Evolutionary conservation across 1,140 invertebrate species (phyloP).

Genomic region (Drosophila nasuta): DNA sequence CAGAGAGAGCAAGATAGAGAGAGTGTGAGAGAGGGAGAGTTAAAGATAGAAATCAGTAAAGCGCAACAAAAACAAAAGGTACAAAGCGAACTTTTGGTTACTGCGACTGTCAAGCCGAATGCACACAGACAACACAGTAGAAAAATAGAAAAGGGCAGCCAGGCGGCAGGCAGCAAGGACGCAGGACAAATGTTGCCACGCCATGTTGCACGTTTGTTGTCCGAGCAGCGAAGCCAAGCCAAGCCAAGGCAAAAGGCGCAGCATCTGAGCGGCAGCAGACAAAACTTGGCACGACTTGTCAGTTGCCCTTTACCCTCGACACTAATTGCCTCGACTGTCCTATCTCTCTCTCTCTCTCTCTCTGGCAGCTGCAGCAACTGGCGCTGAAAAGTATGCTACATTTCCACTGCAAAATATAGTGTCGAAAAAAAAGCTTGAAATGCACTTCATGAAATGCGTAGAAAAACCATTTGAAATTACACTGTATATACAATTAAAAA

Average conservation of each 20-base stretch:
- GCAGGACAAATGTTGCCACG: constrained; percentile 39
- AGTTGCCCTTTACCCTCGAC: constrained; percentile 13
- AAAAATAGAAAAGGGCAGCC: constrained; percentile 42
- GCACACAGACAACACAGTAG: constrained; percentile 51
- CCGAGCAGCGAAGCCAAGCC: constrained; percentile 3
- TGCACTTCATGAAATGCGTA: too few relatives aligned
- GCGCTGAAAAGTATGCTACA: constrained; percentile 13
- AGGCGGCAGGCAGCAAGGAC: constrained; percentile 32
- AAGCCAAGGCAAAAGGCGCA: neutral
- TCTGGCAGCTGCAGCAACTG: neutral
- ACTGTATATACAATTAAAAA: too few relatives aligned
- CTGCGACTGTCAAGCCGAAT: constrained; percentile 76
- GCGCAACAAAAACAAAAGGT: constrained; percentile 68
- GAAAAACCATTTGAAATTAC: too few relatives aligned
- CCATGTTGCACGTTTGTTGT: constrained; percentile 50
- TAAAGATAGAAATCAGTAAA: constrained; percentile 47
- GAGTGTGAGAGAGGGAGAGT: constrained; percentile 6
- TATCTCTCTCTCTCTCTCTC: neutral
- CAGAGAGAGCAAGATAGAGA: neutral
- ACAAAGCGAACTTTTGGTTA: constrained; percentile 66
- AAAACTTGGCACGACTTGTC: constrained; percentile 13
- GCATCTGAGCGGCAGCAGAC: constrained; percentile 1
- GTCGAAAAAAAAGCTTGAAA: too few relatives aligned
- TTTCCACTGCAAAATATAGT: too few relatives aligned
- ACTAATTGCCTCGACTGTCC: constrained; percentile 16